phyloP scores from a whole-genome alignment of 1,140 invertebrate genomes.

The Drosophila dunni region DNA sequence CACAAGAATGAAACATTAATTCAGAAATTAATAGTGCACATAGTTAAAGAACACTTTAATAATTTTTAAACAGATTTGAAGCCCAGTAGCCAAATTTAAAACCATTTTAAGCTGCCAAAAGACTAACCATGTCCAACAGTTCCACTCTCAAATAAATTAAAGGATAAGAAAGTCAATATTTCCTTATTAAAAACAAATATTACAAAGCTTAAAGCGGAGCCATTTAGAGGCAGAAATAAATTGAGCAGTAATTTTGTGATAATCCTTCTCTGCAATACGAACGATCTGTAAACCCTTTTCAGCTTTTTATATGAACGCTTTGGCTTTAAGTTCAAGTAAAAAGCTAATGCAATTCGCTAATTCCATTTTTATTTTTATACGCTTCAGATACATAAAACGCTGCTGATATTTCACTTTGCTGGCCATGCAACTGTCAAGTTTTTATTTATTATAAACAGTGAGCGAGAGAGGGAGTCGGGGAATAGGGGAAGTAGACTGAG shows the following conservation, averaged over 20 bases:
- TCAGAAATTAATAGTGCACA: too few species aligned
- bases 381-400: constrained; percentile 11
- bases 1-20: too few species aligned
- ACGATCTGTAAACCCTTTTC: not conserved
- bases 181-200: too few species aligned
- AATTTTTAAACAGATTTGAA: too few species aligned
- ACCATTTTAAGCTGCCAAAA: too few species aligned
- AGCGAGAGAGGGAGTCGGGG: not conserved
- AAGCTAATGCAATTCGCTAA: not conserved
- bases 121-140: too few species aligned
- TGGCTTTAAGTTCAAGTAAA: not conserved
- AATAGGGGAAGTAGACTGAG: not conserved
- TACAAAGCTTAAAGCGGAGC: too few species aligned
- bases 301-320: not conserved
- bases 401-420: not conserved
- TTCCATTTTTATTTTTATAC: not conserved
- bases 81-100: too few species aligned
- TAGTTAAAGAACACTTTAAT: too few species aligned
- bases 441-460: constrained; percentile 17
- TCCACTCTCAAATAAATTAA: too few species aligned
- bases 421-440: constrained; percentile 20
- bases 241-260: not conserved
- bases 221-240: not conserved
- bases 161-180: too few species aligned
- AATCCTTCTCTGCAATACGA: not conserved